Conservation (phyloP, 1,140 invertebrate species). For the Dreissena rostriformis region DNA sequence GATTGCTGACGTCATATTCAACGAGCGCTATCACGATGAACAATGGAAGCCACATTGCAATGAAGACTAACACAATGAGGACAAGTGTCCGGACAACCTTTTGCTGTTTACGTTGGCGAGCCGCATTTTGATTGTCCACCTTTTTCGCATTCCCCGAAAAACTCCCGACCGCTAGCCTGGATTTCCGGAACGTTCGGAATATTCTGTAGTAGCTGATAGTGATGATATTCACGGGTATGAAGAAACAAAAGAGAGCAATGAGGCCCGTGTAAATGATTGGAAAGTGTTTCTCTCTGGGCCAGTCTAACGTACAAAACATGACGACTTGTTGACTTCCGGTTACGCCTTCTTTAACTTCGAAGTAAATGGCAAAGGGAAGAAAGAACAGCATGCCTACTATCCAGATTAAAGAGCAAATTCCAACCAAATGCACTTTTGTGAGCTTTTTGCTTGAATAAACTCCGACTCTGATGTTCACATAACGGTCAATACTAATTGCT, state of each 20-base stretch:
- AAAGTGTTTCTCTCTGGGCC: conserved; percentile 63
- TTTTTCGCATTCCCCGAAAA: background rate
- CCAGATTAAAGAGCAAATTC: conserved; percentile 68
- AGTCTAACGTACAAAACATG: conserved; percentile 71
- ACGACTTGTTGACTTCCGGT: conserved; percentile 47
- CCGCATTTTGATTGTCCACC: conserved; percentile 25
- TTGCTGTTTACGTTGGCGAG: conserved; percentile 45
- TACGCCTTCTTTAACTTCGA: conserved; percentile 61
- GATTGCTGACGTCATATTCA: conserved; percentile 51
- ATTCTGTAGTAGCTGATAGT: conserved; percentile 67
- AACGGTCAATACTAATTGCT: conserved; percentile 73
- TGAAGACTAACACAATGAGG: conserved; percentile 67
- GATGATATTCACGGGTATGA: conserved; percentile 67
- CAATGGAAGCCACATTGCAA: conserved; percentile 74
- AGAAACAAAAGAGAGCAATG: conserved; percentile 61
- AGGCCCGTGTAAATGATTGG: conserved; percentile 60
- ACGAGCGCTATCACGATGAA: conserved; percentile 68
- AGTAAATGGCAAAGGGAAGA: conserved; percentile 68
- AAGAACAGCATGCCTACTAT: conserved; percentile 54
- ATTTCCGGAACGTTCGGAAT: conserved; percentile 64
- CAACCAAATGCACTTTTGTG: conserved; percentile 52
- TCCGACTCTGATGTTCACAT: conserved; percentile 65
- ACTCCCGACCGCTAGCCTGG: conserved; percentile 46
- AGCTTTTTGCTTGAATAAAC: conserved; percentile 47
- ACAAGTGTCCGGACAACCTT: conserved; percentile 69